Evolutionary conservation across 2,113 vertebrate genomes (phyloP), one percentile per base, ranked within the genome.

Genomic region (Neogale vison): DNA sequence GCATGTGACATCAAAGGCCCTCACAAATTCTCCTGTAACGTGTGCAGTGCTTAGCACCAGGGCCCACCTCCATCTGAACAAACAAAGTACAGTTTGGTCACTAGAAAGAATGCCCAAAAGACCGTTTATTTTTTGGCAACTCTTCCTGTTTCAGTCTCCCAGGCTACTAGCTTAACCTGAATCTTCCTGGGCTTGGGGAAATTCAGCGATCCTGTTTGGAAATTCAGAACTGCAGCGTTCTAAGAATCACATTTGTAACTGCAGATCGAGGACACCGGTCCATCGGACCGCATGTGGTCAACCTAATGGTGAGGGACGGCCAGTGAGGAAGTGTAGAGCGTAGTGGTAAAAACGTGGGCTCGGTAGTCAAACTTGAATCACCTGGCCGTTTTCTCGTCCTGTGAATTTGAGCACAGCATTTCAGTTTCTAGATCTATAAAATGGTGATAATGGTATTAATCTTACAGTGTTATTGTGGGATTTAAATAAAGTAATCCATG

Each of bases 1-100:
- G 98, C 99, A 99, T 98, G 99, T 99, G 99, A 99, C 99, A 99
- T 99, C 99, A 99, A 99, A 99, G 99, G 97, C 89, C 96, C 98
- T 98, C 98, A 97, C 98, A 99, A 98, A 99, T 99, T 99, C 98
- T 98, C 98, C 98, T 98, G 98, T 99, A 99, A 98, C 98, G 98
- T 98, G 98, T 98, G 98, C 98, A 98, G 98, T 97, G 99, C 99
- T 99, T 99, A 98, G 99, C 99, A 98, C 97, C 98, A 89, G 89
- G 94, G 98, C 93, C 98, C 97, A 95, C 95, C 98, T 99, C 98
- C 99, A 99, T 99, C 99, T 99, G 99, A 99, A 98, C 99, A 99
- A 99, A 99, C 99, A 99, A 98, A 99, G 98, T 97, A 96, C 93
- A 96, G 97, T 98, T 98, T 98, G 98, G 93, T 98, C 97, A 96